Evolutionary conservation across 2,797 vertebrate genomes (phyloP).

Genomic region (Aselliscus stoliczkanus): DNA sequence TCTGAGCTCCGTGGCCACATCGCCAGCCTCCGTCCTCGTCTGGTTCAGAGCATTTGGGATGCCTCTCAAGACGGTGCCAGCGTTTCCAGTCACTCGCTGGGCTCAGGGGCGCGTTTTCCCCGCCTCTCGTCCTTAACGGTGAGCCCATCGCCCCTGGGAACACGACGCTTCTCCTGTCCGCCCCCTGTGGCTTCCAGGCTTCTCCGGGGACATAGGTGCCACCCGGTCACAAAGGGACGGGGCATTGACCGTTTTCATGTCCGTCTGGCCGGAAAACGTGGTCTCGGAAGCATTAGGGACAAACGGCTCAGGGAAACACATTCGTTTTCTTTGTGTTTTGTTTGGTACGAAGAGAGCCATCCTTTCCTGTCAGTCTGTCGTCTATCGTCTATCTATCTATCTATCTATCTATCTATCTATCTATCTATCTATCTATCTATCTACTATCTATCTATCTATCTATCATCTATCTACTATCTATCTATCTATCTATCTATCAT

Average conservation of each 20-base stretch:
- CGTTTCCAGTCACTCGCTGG: not conserved
- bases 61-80: too few relatives aligned
- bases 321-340: not conserved
- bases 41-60: too few relatives aligned
- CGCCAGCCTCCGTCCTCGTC: too few relatives aligned
- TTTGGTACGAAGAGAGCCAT: too few relatives aligned
- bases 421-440: not conserved
- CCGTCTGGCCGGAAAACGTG: not conserved
- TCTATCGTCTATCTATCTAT: not conserved
- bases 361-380: too few relatives aligned
- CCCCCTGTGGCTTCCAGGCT: not conserved
- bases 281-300: not conserved
- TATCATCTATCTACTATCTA: not conserved
- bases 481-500: not conserved
- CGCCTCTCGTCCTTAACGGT: not conserved
- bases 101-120: not conserved
- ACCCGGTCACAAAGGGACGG: rapidly evolving
- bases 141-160: not conserved
- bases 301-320: rapidly evolving
- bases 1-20: too few relatives aligned
- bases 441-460: not conserved
- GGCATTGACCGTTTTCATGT: not conserved
- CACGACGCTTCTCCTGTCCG: rapidly evolving
- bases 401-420: not conserved
- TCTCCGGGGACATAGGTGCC: not conserved